Evolutionary conservation across 2,113 vertebrate genomes (phyloP).

Genomic region (Hyla sarda): DNA sequence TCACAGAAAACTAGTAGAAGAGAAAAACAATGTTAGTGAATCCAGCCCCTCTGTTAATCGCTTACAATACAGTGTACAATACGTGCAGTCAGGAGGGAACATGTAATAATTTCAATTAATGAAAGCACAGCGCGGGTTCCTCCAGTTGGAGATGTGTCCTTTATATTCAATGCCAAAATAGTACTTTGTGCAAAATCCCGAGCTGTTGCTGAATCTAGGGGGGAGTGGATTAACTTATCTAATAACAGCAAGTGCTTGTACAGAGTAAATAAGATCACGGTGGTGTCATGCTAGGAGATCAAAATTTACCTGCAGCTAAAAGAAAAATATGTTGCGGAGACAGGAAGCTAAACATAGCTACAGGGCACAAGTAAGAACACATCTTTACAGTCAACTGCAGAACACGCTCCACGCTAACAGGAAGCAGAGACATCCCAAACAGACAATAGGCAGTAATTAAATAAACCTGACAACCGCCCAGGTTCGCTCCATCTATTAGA

Average conservation of each 20-base stretch:
- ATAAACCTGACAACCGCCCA: slow-evolving; percentile 39
- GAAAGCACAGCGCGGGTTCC: slow-evolving; percentile 28
- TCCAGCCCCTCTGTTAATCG: slow-evolving; percentile 4
- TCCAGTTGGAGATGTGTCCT: slow-evolving; percentile 20
- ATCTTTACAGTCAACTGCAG: slow-evolving; percentile 46
- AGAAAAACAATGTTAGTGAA: not conserved
- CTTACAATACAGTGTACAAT: not conserved
- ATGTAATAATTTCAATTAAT: slow-evolving; percentile 55
- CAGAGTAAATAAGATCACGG: slow-evolving; percentile 58
- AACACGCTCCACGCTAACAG: slow-evolving; percentile 28
- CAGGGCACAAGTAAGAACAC: slow-evolving; percentile 42
- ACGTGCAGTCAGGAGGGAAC: not conserved
- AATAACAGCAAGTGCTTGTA: slow-evolving; percentile 53
- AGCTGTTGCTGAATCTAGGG: slow-evolving; percentile 13
- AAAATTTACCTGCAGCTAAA: slow-evolving; percentile 60
- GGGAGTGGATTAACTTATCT: slow-evolving; percentile 55
- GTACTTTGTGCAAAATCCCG: slow-evolving; percentile 24
- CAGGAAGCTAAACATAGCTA: slow-evolving; percentile 59
- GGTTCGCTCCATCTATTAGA: not conserved
- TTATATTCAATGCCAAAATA: slow-evolving; percentile 31
- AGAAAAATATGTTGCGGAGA: slow-evolving; percentile 54
- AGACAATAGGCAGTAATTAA: slow-evolving; percentile 47
- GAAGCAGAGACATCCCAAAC: slow-evolving; percentile 42
- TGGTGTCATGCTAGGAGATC: slow-evolving; percentile 55
- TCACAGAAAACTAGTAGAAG: not conserved